These are phyloP conservation scores for Lingula anatina DNA, from an alignment of 2,888 invertebrate genomes.

Conservation along the genomic window DNA sequence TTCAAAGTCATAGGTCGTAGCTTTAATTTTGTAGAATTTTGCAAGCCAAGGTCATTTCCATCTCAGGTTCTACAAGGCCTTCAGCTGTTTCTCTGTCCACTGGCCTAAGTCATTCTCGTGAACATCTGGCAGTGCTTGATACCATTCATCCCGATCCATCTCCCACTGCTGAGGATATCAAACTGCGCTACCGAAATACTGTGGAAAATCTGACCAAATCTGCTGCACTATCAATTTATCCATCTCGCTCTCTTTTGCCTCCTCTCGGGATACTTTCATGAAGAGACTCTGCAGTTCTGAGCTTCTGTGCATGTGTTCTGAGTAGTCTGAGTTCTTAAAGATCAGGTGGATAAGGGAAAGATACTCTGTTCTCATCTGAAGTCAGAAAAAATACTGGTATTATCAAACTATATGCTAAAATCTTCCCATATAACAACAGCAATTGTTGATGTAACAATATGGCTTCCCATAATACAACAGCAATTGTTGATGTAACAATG, in stretches of 20 bases:
- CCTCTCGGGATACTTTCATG: conserved; percentile 16
- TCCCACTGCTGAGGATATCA: no score
- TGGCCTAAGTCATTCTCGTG: no score
- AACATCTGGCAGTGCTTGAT: no score
- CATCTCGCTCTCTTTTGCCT: conserved; percentile 7
- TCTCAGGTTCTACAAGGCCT: no score
- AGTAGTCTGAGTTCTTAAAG: conserved; percentile 37
- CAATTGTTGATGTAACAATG: background rate
- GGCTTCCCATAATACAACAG: background rate
- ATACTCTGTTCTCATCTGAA: conserved; percentile 36
- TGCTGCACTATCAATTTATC: conserved; percentile 14
- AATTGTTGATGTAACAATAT: no score
- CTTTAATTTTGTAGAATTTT: no score
- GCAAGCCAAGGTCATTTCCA: no score
- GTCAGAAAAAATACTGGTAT: conserved; percentile 3
- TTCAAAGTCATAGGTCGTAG: no score
- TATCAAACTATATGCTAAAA: no score
- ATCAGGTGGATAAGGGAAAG: conserved; percentile 37
- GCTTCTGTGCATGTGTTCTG: conserved; percentile 25
- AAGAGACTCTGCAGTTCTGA: conserved; percentile 22
- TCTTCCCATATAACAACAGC: no score
- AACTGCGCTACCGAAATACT: conserved; percentile 1
- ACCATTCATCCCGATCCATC: no score
- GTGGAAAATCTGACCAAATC: conserved; percentile 15
- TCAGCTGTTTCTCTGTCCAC: no score